A percentile compares a stretch with the other conserved stretches of the same genome.
phyloP scores from a whole-genome alignment of 2,888 invertebrate genomes.

The Xanthorhoe designata region DNA sequence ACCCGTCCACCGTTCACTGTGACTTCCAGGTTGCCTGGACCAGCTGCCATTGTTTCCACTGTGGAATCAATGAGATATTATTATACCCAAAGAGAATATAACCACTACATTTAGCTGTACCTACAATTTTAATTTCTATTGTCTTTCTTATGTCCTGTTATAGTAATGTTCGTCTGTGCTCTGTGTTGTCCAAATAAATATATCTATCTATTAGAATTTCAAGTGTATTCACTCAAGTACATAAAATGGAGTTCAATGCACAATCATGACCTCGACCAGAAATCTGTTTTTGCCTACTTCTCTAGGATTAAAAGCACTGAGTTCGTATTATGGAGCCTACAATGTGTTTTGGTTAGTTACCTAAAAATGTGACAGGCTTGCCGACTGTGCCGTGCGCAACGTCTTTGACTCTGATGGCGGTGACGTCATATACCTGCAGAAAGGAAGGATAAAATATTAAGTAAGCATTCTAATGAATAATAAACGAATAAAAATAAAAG shows the following conservation, averaged over 20 bases:
- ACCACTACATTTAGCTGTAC: no score
- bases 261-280: no score
- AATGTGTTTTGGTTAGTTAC: constrained; percentile 68
- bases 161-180: no score
- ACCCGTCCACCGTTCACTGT: constrained; percentile 99
- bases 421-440: constrained; percentile 93
- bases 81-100: no score
- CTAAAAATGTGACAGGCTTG: constrained; percentile 95
- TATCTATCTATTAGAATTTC: no score
- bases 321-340: neutral
- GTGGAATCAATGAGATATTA: constrained; percentile 23
- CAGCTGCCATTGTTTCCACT: constrained; percentile 99
- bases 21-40: constrained; percentile 99
- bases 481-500: neutral
- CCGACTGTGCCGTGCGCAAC: constrained; percentile 95
- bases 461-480: neutral
- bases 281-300: no score
- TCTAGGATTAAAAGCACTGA: no score
- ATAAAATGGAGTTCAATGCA: neutral
- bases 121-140: no score
- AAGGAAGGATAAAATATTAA: constrained; percentile 18
- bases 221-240: neutral
- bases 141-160: no score
- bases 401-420: constrained; percentile 97
- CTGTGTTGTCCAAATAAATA: no score